These are phyloP conservation scores for Pandion haliaetus DNA, from an alignment of 2,113 vertebrate genomes.

Conservation along the genomic window DNA sequence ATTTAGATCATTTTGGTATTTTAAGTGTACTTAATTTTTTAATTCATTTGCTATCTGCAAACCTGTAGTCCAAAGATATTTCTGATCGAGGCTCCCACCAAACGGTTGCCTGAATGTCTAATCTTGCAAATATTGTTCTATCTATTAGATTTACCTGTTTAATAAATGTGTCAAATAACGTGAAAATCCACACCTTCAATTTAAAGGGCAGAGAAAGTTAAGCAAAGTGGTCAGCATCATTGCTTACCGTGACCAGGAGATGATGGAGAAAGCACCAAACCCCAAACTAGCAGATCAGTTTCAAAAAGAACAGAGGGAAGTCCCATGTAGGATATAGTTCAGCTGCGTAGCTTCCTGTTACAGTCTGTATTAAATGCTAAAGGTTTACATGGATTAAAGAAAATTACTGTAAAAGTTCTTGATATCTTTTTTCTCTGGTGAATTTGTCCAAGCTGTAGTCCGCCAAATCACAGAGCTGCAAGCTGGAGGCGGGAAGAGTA, in stretches of 20 bases:
- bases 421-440: neutral
- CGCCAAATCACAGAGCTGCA: neutral
- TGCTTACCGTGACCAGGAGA: neutral
- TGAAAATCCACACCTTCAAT: neutral
- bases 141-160: neutral
- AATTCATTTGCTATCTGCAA: neutral
- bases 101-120: neutral
- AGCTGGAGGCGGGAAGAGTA: neutral
- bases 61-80: neutral
- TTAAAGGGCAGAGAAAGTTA: neutral
- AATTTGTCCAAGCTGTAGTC: neutral
- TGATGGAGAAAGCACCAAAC: neutral
- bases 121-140: neutral
- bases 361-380: neutral
- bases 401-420: neutral
- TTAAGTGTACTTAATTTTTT: neutral
- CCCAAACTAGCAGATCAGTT: neutral
- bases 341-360: neutral
- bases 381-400: neutral
- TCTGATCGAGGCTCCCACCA: neutral
- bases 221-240: neutral
- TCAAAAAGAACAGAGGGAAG: neutral
- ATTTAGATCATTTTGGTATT: neutral
- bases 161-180: neutral
- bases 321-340: neutral